phyloP scores from a whole-genome alignment of 2,797 vertebrate genomes.

The Melanotaenia nigrans region DNA sequence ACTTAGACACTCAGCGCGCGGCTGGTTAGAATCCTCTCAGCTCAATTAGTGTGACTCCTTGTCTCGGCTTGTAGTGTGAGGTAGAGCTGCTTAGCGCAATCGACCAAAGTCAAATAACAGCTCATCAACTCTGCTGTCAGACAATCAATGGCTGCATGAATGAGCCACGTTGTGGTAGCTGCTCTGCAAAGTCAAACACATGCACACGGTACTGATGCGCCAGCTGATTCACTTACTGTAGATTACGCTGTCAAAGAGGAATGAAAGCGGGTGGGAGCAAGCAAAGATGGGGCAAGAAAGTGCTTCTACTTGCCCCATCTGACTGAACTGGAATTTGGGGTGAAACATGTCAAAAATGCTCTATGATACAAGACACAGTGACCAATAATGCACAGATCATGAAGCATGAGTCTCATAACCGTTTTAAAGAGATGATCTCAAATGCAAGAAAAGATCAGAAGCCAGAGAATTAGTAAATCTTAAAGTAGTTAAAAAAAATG shows the following conservation, averaged over 20 bases:
- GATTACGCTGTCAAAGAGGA: constrained; percentile 54
- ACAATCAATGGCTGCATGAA: constrained; percentile 41
- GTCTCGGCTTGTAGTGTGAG: constrained; percentile 22
- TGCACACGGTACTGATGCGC: constrained; percentile 19
- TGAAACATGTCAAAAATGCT: neutral
- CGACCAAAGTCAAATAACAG: constrained; percentile 37
- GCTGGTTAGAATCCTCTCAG: constrained; percentile 33
- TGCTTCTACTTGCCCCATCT: neutral
- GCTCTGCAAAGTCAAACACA: constrained; percentile 20
- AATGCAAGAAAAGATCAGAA: constrained; percentile 3
- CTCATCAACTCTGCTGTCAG: constrained; percentile 26
- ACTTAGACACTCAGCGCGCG: constrained; percentile 4
- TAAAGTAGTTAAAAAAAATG: neutral
- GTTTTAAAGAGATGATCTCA: constrained; percentile 14
- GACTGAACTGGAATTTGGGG: neutral
- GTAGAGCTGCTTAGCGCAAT: constrained; percentile 56
- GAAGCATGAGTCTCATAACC: neutral
- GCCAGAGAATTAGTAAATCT: neutral
- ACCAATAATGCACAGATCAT: constrained; percentile 20
- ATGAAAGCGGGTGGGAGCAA: neutral
- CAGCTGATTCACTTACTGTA: constrained; percentile 37
- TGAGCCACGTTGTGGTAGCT: neutral
- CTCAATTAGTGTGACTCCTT: constrained; percentile 54
- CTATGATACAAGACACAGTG: neutral
- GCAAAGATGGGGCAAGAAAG: neutral